Base-by-base conservation (phyloP, 1,140 invertebrate genomes). In the Tetramorium parvispinum region DNA sequence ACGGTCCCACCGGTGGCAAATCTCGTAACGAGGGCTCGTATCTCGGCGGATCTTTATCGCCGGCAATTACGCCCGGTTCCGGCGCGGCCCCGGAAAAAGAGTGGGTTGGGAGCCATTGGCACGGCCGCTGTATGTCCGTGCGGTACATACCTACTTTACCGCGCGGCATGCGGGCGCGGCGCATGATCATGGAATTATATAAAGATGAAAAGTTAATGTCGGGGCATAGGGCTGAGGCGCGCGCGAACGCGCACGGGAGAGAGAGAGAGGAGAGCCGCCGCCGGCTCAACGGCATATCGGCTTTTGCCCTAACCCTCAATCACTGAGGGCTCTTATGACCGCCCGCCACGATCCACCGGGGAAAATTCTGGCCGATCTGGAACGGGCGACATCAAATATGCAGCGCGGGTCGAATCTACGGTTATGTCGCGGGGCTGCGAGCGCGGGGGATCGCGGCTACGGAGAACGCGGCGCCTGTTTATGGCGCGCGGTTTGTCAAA, bases 161-260 rank as follows among this genome's bases (percentile, higher is more conserved):
- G 51, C 21, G 32, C n/a, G 61, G 77, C 46, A 18, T 16, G 21
- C 37, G 53, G 53, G 40, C 77, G 86, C 87, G 83, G 68, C 37
- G 40, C 91, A 91, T 91, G 92, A 91, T 85, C 91, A 86, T 93
- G 89, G 91, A 94, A 95, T 95, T 94, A 93, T 94, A 95, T 95
- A 95, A 95, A 94, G 91, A 94, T 95, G 93, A 95, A 95, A 95
- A 95, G 92, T 95, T 95, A 95, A 95, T 95, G 92, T 86, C 82
- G 75, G 21, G 49, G 63, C 71, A 81, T 61, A 70, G 57, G 76
- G 61, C 68, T 21, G 49, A 51, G 66, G 78, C 78, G 49, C n/a
- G 66, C 46, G 75, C 68, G 82, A n/a, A n/a, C n/a, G n/a, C n/a
- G n/a, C n/a, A n/a, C n/a, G n/a, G n/a, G n/a, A n/a, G n/a, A n/a